Evolutionary conservation across 1,140 invertebrate genomes (phyloP).

Genomic region (Palaemon carinicauda): DNA sequence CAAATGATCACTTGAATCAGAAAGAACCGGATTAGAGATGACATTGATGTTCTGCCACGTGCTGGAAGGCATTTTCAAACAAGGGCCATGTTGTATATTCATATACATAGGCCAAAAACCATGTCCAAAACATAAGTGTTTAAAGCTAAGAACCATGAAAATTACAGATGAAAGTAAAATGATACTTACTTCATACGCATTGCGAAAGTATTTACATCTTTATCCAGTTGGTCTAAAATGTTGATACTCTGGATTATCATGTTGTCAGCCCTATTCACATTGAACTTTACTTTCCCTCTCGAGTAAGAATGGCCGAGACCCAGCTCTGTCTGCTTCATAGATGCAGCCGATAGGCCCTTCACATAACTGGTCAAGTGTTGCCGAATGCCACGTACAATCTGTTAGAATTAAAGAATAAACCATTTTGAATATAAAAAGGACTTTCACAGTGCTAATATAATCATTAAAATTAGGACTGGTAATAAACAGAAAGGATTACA

Average conservation of each 20-base stretch:
- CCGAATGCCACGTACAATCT: conserved; percentile 74
- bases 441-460: too few species aligned
- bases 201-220: conserved; percentile 98
- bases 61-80: too few species aligned
- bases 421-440: too few species aligned
- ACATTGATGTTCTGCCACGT: too few species aligned
- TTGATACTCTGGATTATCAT: conserved; percentile 99
- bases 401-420: too few species aligned
- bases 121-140: too few species aligned
- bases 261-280: conserved; percentile 97
- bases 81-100: too few species aligned
- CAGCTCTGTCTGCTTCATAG: conserved; percentile 85
- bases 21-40: too few species aligned
- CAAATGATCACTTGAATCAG: too few species aligned
- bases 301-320: conserved; percentile 99
- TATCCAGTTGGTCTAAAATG: conserved; percentile 96
- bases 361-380: conserved; percentile 89
- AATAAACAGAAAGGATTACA: too few species aligned
- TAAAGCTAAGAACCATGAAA: not conserved
- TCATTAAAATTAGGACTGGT: too few species aligned
- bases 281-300: conserved; percentile 97
- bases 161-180: not conserved
- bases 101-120: too few species aligned
- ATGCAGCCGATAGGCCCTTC: conserved; percentile 80
- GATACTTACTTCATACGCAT: conserved; percentile 83